Evolutionary conservation across 2,113 vertebrate genomes (phyloP).

Genomic region (Ariopsis seemanni): DNA sequence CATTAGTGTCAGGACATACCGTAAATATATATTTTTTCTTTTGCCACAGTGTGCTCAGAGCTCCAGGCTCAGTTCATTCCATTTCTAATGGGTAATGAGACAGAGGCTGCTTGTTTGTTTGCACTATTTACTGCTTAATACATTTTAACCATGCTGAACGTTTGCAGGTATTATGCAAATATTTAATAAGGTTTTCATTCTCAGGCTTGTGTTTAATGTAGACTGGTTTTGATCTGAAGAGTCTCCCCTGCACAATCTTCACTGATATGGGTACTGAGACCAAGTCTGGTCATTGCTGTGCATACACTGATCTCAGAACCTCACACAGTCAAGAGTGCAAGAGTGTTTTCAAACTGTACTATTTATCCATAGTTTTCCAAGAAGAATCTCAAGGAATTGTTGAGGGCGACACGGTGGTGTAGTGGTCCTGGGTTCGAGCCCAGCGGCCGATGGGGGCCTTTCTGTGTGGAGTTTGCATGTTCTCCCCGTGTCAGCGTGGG

Average conservation of each 20-base stretch:
- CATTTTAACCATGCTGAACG: not conserved
- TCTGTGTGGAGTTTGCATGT: too few species aligned
- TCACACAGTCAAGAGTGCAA: slow-evolving; percentile 12
- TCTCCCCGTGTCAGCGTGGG: too few species aligned
- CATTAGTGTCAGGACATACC: slow-evolving; percentile 39
- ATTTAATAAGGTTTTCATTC: not conserved
- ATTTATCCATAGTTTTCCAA: slow-evolving; percentile 56
- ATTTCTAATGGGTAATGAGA: slow-evolving; percentile 43
- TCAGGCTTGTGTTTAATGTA: not conserved
- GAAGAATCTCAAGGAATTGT: slow-evolving; percentile 46
- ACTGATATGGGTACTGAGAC: not conserved
- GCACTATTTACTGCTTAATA: not conserved
- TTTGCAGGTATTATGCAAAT: not conserved
- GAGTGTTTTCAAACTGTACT: slow-evolving; percentile 29
- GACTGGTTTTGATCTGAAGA: not conserved
- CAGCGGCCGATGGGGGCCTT: too few species aligned
- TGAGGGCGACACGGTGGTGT: not conserved
- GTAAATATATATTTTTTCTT: slow-evolving; percentile 37
- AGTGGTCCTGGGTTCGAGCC: too few species aligned
- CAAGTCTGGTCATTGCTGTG: not conserved
- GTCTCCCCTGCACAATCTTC: not conserved
- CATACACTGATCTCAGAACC: not conserved
- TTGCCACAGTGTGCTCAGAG: slow-evolving; percentile 51
- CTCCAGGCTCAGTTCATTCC: slow-evolving; percentile 30
- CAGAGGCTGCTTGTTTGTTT: slow-evolving; percentile 10